Percentiles rank a stretch among this genome's conserved stretches.
Conservation (phyloP, 1,140 invertebrate genomes). For the Ceratina japonica region DNA sequence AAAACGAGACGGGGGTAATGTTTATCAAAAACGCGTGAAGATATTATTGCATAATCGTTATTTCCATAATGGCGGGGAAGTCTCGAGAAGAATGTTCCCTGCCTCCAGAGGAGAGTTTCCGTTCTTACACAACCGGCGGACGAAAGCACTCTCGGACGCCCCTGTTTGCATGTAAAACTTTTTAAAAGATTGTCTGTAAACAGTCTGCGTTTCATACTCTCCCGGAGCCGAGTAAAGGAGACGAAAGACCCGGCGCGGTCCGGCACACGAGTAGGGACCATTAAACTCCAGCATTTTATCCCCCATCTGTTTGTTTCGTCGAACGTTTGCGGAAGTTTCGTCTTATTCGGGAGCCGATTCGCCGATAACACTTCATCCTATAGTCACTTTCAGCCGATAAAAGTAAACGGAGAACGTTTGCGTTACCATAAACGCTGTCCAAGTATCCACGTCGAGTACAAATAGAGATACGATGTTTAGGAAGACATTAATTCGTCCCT, state of each 20-base stretch:
- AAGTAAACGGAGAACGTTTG: background rate
- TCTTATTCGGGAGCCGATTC: background rate
- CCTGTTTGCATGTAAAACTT: constrained; percentile 53
- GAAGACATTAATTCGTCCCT: too few relatives aligned
- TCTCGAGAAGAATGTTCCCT: constrained; percentile 1
- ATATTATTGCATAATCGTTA: constrained; percentile 35
- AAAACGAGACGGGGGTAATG: background rate
- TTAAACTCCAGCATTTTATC: background rate
- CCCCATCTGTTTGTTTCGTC: constrained; percentile 27
- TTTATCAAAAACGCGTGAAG: background rate
- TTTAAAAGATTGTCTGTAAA: constrained; percentile 60
- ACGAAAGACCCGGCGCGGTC: background rate
- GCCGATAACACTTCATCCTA: background rate
- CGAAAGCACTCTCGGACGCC: constrained; percentile 15
- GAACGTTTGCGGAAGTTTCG: constrained; percentile 16
- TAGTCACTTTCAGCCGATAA: background rate
- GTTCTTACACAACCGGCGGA: constrained; percentile 14
- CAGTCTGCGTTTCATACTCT: constrained; percentile 29
- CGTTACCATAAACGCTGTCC: background rate
- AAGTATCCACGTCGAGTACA: background rate
- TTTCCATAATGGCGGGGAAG: constrained; percentile 15
- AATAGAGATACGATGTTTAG: background rate
- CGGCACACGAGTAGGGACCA: background rate
- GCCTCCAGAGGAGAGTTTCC: background rate
- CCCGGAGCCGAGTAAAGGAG: constrained; percentile 4